phyloP scores from a whole-genome alignment of 1,140 invertebrate species.

The Formica exsecta region DNA sequence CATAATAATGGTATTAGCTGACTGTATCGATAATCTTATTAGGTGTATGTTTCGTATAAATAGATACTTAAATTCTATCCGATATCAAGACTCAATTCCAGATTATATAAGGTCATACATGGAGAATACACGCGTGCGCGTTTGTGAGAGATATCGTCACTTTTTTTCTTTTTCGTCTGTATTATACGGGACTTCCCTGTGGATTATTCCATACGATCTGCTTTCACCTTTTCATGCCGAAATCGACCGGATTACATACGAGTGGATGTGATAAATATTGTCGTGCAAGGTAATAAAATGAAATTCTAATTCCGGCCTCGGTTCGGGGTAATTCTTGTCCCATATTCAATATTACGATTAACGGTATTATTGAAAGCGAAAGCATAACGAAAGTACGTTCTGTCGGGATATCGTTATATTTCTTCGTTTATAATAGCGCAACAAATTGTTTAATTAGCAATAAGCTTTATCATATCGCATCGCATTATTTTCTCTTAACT shows the following conservation, averaged over 20 bases:
- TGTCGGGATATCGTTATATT: not conserved
- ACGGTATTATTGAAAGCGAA: not conserved
- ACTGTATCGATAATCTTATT: not conserved
- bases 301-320: not conserved
- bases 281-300: not conserved
- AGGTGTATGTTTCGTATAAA: not conserved
- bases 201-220: slow-evolving; percentile 64
- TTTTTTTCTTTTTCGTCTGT: not conserved
- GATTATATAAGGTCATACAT: not conserved
- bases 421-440: not conserved
- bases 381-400: not conserved
- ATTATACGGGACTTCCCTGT: not conserved
- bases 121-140: not conserved
- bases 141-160: not conserved
- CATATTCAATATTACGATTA: not conserved
- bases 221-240: slow-evolving; percentile 77
- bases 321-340: not conserved
- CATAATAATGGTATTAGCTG: not conserved
- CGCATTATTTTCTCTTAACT: no score
- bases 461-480: no score
- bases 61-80: not conserved
- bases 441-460: no score
- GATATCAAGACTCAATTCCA: slow-evolving; percentile 17
- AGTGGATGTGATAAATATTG: not conserved
- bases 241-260: not conserved